Evolutionary conservation across 2,797 vertebrate genomes (phyloP), one percentile per base, ranked within the genome.

Genomic region (Enteromius thamalakanensis): DNA sequence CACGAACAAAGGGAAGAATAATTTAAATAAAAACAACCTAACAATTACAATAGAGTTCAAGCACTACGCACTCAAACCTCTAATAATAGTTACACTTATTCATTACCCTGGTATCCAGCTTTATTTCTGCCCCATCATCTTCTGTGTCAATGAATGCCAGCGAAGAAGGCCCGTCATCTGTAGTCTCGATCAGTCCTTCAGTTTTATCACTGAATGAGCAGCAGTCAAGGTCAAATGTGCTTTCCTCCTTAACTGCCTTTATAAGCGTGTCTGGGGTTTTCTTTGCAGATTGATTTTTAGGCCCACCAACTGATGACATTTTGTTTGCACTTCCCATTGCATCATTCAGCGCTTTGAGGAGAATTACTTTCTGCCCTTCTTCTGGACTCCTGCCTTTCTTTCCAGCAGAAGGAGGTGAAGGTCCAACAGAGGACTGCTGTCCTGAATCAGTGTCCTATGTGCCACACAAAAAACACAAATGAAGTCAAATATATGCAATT

Each of bases 291-390:
- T 7, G 17, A 12, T 2, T 64, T 62, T 72, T 67, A 17, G 45
- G 45, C 2, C 81, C 26, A 40, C 19, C 15, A 8, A 3, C 10
- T 3, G 76, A 6, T 2, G 65, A 78, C 21, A 26, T 90, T 62
- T 34, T 14, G 23, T 4, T 81, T 21, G 78, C 79, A 86, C 45
- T 76, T 14, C 81, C 80, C 58, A 94, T 49, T 17, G 91, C 93
- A 77, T 90, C 92, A 6, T 84, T 87, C 74, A 94, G 23, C 1
- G 94, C 93, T 83, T 19, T 91, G 81, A 80, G 88, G 85, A 91
- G 94, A 64, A 94, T 92, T 1, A 88, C 88, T 87, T 91, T 93
- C 9, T 87, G 92, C 45, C 86, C 93, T 42, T 93, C 92, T 32
- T 93, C 92, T 17, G 91, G 83, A 14, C 91, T 91, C 82, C 91